Evolutionary conservation across 2,797 vertebrate genomes (phyloP).

Genomic region (Adrianichthys oophorus): DNA sequence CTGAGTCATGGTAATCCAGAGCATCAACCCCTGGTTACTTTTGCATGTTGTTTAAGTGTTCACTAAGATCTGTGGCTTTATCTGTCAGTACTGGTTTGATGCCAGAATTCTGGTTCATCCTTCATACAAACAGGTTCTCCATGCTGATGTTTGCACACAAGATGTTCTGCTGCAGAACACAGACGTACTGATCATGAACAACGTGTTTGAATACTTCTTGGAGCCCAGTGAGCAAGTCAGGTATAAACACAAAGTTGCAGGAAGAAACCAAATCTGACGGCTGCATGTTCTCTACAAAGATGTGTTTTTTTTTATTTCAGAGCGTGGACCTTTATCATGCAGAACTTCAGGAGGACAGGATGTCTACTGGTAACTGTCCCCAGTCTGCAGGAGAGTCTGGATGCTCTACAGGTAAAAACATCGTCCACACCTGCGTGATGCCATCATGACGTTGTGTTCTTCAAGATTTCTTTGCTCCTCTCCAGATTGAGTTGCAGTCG

Average conservation of each 20-base stretch:
- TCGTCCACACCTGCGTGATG: not conserved
- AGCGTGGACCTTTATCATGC: slow-evolving; percentile 85
- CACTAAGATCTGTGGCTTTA: too few species aligned
- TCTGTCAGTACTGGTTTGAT: too few species aligned
- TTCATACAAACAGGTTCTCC: slow-evolving; percentile 78
- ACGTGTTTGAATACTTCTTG: slow-evolving; percentile 95
- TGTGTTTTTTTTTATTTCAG: slow-evolving; percentile 55
- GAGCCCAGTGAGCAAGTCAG: slow-evolving; percentile 83
- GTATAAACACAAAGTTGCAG: slow-evolving; percentile 60
- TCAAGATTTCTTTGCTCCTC: slow-evolving; percentile 38
- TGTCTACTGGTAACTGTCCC: slow-evolving; percentile 88
- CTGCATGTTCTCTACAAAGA: not conserved
- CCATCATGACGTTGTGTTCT: not conserved
- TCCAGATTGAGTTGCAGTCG: slow-evolving; percentile 74
- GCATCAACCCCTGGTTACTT: too few species aligned
- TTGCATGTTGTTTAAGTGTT: too few species aligned
- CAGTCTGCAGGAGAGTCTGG: slow-evolving; percentile 82
- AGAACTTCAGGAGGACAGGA: slow-evolving; percentile 80
- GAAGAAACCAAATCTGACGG: not conserved
- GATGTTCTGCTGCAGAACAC: slow-evolving; percentile 82
- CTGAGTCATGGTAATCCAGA: too few species aligned
- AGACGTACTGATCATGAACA: slow-evolving; percentile 93
- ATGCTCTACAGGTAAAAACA: slow-evolving; percentile 77
- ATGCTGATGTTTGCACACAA: slow-evolving; percentile 85
- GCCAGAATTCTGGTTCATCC: too few species aligned